Evolutionary conservation across 2,888 invertebrate species (phyloP).

Genomic region (Cephus pulcher): DNA sequence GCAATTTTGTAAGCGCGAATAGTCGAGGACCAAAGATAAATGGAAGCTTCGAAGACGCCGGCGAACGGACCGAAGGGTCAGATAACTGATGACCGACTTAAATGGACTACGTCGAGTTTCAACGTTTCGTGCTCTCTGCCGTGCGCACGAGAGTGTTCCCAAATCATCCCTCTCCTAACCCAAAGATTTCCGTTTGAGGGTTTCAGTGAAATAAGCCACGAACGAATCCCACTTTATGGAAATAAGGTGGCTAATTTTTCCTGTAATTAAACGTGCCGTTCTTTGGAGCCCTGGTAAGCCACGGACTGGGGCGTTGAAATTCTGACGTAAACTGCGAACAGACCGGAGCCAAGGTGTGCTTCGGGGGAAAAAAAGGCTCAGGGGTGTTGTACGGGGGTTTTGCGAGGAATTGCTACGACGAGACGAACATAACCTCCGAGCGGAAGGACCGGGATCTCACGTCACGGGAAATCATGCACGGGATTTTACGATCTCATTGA

Average conservation of each 20-base stretch:
- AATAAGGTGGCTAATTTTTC: conserved; percentile 11
- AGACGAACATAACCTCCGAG: neutral
- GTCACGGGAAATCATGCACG: conserved; percentile 8
- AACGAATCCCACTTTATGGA: conserved; percentile 17
- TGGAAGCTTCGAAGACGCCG: neutral
- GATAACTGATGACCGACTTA: conserved; percentile 5
- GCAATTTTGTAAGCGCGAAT: conserved; percentile 3
- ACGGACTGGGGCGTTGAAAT: neutral
- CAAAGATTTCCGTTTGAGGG: neutral
- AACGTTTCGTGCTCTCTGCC: neutral
- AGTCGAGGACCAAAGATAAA: neutral
- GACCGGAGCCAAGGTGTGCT: neutral
- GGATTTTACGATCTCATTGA: conserved; percentile 4
- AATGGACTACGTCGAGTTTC: neutral
- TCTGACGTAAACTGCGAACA: neutral
- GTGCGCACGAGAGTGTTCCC: neutral
- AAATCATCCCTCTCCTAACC: neutral
- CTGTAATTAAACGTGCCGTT: neutral
- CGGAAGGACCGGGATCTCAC: neutral
- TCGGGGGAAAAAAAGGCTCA: neutral
- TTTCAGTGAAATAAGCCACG: neutral
- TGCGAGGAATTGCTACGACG: neutral
- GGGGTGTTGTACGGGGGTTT: neutral
- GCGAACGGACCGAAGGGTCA: conserved; percentile 4
- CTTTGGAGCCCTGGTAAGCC: neutral